Conservation (phyloP, 1,140 invertebrate genomes). For the Sarcophaga bullata region DNA sequence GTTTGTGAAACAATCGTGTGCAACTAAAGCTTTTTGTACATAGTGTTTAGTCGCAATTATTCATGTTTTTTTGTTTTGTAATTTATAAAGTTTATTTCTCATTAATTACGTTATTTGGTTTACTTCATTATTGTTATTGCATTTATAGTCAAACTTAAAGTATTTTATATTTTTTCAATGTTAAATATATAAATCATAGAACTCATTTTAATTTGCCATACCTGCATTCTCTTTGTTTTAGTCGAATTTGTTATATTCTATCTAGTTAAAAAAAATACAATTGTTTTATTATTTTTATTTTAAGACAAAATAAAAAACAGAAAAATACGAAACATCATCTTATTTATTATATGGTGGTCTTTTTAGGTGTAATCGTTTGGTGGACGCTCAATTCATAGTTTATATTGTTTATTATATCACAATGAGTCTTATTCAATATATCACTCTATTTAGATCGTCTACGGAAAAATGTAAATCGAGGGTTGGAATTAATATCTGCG, state of each 20-base stretch:
- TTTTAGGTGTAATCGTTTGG: too few species aligned
- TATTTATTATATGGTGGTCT: not conserved
- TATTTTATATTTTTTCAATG: conserved; percentile 7
- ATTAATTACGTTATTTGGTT: not conserved
- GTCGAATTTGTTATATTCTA: too few species aligned
- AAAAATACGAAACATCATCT: not conserved
- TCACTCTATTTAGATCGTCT: too few species aligned
- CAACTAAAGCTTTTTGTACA: too few species aligned
- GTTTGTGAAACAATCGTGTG: too few species aligned
- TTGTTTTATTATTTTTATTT: not conserved
- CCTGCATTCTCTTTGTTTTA: not conserved
- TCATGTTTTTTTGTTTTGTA: too few species aligned
- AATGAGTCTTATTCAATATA: too few species aligned
- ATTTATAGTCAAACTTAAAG: not conserved
- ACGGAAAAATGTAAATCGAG: too few species aligned
- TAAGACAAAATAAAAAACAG: not conserved
- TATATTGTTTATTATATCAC: too few species aligned
- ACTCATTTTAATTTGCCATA: conserved; percentile 21
- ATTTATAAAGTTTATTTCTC: not conserved
- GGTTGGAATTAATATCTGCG: too few species aligned
- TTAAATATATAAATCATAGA: not conserved
- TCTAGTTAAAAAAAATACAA: not conserved
- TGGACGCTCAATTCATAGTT: too few species aligned
- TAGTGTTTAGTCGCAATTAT: too few species aligned
- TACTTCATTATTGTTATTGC: not conserved